Base-by-base conservation (phyloP, 2,113 vertebrate genomes). In the Periophthalmus modestus region DNA sequence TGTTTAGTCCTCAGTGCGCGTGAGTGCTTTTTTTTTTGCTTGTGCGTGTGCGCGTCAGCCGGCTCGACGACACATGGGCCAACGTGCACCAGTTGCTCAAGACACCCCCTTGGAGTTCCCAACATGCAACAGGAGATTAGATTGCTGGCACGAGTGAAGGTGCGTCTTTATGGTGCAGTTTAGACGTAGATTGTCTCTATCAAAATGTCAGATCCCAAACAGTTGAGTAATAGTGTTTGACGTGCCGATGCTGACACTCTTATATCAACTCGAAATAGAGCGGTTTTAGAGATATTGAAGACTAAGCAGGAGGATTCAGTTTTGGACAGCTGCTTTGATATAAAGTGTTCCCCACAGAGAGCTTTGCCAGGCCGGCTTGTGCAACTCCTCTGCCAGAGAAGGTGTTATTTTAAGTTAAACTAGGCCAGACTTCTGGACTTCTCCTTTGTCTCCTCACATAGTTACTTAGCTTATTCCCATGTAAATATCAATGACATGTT, bases 41-140 rank as follows among this genome's bases (percentile, higher is more conserved):
- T 13, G 46, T 74, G 71, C 21, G 66, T 74, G 75, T 2, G 73
- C 48, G 63, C 47, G 62, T 12, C 21, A 62, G 63, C 73, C 73
- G 68, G 73, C 70, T 83, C 33, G 66, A 77, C 78, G 82, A 88
- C 83, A 87, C 59, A 59, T 15, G 57, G 65, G 77, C 66, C 77
- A 87, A 72, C 81, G 61, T 81, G 75, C 87, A 89, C 86, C 46
- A 82, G 89, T 88, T 90, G 88, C 88, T 89, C 80, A 74, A 81
- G 66, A 76, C 84, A 74, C 54, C 79, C 81, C 67, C 57, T 71
- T 21, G 57, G 84, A 89, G 86, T 90, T 88, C 70, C 73, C 63
- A 66, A 82, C 66, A 87, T 91, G 89, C 88, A 89, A 92, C 89
- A 91, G 89, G 89, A 90, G 87, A 80, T 74, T 79, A 71, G 69